Conservation (phyloP, 2,888 invertebrate genomes). For the Anticlea derivata region DNA sequence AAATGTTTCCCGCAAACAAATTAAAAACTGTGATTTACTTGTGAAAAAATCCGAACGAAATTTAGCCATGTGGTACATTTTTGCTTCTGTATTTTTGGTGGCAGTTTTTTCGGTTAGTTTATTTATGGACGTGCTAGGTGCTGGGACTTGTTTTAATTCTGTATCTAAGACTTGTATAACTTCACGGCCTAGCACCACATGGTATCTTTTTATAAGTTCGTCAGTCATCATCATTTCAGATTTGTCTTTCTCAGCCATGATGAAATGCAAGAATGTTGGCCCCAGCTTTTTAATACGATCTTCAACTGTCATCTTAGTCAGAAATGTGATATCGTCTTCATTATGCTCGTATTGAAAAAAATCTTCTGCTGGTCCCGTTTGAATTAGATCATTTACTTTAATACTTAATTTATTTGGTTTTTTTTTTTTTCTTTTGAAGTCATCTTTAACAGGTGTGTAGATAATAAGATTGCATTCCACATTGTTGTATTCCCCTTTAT, state of each 20-base stretch:
- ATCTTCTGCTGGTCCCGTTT: slow-evolving; percentile 33
- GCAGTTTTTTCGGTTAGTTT: not conserved
- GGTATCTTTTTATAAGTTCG: slow-evolving; percentile 45
- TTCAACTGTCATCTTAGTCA: slow-evolving; percentile 41
- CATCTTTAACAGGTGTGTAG: slow-evolving; percentile 46
- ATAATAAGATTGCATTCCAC: slow-evolving; percentile 45
- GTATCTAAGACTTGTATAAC: slow-evolving; percentile 36
- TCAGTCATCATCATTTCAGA: slow-evolving; percentile 42
- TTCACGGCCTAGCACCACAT: slow-evolving; percentile 43
- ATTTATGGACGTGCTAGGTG: not conserved
- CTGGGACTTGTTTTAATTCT: not conserved
- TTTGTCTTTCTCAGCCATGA: slow-evolving; percentile 39
- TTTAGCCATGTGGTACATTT: slow-evolving; percentile 30
- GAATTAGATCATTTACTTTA: slow-evolving; percentile 41
- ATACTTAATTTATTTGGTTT: slow-evolving; percentile 24
- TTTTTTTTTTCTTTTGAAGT: slow-evolving; percentile 35
- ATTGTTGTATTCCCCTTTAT: slow-evolving; percentile 41
- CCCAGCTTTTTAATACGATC: slow-evolving; percentile 41
- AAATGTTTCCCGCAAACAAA: slow-evolving; percentile 38
- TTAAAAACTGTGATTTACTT: slow-evolving; percentile 34
- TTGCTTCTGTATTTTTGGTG: slow-evolving; percentile 7
- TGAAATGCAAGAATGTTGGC: slow-evolving; percentile 38
- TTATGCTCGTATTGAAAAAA: slow-evolving; percentile 44
- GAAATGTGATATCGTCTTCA: slow-evolving; percentile 33
- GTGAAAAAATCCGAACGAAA: slow-evolving; percentile 45